Percentiles rank a stretch among this genome's conserved stretches.
Conservation (phyloP, 2,113 vertebrate genomes). For the Silurus meridionalis region DNA sequence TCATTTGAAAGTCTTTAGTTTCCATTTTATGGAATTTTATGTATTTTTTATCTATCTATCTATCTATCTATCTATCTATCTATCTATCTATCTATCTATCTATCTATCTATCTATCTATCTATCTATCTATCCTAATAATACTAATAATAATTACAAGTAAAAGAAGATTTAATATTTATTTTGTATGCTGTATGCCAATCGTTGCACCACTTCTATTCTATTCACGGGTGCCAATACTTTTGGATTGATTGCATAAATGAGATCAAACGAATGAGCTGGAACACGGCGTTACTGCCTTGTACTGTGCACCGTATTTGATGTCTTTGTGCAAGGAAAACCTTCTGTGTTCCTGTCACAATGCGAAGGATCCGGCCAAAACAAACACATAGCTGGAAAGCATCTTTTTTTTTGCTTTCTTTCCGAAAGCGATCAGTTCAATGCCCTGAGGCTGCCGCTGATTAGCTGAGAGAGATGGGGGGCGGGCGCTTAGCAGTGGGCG, state of each 20-base stretch:
- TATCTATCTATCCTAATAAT: too few species aligned
- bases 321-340: not conserved
- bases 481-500: slow-evolving; percentile 66
- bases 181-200: not conserved
- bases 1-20: too few species aligned
- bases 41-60: too few species aligned
- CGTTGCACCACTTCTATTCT: not conserved
- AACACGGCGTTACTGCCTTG: not conserved
- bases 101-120: too few species aligned
- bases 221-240: not conserved
- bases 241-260: not conserved
- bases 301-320: not conserved
- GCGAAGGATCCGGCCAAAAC: not conserved
- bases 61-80: too few species aligned
- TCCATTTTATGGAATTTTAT: too few species aligned
- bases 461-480: slow-evolving; percentile 21
- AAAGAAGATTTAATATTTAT: not conserved
- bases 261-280: not conserved
- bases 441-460: not conserved
- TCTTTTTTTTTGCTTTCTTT: slow-evolving; percentile 12
- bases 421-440: not conserved
- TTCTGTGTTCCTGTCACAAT: slow-evolving; percentile 15
- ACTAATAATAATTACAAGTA: too few species aligned
- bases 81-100: too few species aligned
- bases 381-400: not conserved